Evolutionary conservation across 2,797 vertebrate species (phyloP), one percentile per base, ranked within the genome.

Genomic region (Halcyon chelicuti): DNA sequence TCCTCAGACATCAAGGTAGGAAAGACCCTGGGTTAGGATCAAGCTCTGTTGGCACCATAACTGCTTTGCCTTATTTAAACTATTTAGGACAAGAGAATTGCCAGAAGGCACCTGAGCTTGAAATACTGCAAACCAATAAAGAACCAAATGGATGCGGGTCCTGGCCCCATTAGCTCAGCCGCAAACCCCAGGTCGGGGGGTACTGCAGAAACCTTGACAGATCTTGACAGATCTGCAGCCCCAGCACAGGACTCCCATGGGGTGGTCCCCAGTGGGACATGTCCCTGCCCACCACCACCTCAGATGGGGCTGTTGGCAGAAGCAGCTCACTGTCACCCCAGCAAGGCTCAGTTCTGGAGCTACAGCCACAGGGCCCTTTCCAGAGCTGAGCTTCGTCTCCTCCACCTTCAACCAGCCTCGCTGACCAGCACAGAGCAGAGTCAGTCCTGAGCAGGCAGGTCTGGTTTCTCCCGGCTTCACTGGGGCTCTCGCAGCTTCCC

Each of bases 221-320:
- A 42, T 25, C 33, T 65, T 15, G 49, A 31, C 31, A 31, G 37
- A 35, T 20, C 37, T 20, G 14, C 68, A 73, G 19, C 51, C 40
- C 51, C 4, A 2, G 33, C 1, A 2, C 51, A 29, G 70, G 25
- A 8, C 25, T 25, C 23, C 29, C 25, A 6, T 4, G 42, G 25
- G 23, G 23, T 40, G 19, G 12, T 10, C 25, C 6, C 19, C 9
- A 2, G 21, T 26, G 33, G 57, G 79, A 35, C 46, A 42, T 8
- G 1, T 31, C n/a, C 40, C 49, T 47, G 40, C 42, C n/a, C 67
- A 44, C 39, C 10, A 1, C n/a, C 21, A 21, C 28, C 14, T 44
- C 57, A 37, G 5, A 0, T 0, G 0, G 44, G 55, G 35, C 5
- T 81, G 49, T 40, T 6, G 5, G 25, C 35, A 33, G 54, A 4